Base-by-base conservation (phyloP, 2,113 vertebrate genomes). In the Etheostoma spectabile region DNA sequence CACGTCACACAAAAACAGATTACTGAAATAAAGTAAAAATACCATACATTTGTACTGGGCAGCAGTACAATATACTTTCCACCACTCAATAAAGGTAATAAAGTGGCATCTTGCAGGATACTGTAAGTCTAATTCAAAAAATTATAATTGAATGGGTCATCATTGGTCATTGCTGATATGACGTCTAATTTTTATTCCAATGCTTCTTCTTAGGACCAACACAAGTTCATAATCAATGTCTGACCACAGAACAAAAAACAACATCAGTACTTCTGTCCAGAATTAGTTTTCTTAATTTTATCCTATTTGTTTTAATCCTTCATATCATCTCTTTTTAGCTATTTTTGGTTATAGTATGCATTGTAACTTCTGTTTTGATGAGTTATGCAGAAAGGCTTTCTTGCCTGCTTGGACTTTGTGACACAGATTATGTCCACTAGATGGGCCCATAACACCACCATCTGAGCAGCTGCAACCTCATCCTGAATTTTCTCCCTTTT, bases 381-480 rank as follows among this genome's bases (percentile, higher is more conserved):
- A 60, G 48, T 18, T n/a, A 13, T 46, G n/a, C 13, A 15, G 22
- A 73, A 46, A 38, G 33, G 4, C 21, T 24, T 55, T 1, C 33
- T 30, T 73, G 18, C 5, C 33, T 6, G 24, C 66, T 33, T 59
- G 12, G 56, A 18, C 7, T 16, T 53, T 79, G 91, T 91, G 79
- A 79, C 62, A 83, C 89, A 10, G 2, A 6, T 16, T 60, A 5
- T 8, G 4, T 60, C 89, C 91, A 89, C 88, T 79, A 93, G 93
- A 89, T 92, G 92, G 79, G 83, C n/a, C 38, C 80, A 89, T 77
- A 88, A 70, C 56, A 76, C 66, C 67, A 88, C 49, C 2, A 11
- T 77, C 30, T 56, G 33, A 71, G 24, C n/a, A n/a, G 0, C 6
- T 3, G 0, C 2, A 6, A 5, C 49, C 11, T 15, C 51, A 18